phyloP scores from a whole-genome alignment of 2,113 vertebrate genomes.

The Poeciliopsis prolifica region DNA sequence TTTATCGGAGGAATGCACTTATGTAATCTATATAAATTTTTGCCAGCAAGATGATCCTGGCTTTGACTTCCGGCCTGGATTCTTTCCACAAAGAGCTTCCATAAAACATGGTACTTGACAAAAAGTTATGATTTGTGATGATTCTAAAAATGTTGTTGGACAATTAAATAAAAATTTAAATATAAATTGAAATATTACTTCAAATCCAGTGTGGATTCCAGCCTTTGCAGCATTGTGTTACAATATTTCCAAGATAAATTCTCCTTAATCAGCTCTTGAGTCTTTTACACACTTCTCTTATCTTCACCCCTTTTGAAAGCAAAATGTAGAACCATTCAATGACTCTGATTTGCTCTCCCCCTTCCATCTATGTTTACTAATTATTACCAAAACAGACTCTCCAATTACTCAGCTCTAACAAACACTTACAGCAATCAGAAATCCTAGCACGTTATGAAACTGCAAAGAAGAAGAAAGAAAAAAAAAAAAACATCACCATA shows the following conservation, averaged over 20 bases:
- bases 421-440: conserved; percentile 72
- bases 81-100: no score
- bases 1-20: no score
- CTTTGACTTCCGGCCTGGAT: no score
- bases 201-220: background rate
- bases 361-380: conserved; percentile 79
- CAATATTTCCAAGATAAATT: background rate
- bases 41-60: no score
- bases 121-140: no score
- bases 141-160: no score
- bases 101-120: no score
- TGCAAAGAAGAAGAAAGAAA: conserved; percentile 43
- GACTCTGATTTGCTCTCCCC: conserved; percentile 76
- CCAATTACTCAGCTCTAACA: conserved; percentile 75
- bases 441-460: conserved; percentile 78
- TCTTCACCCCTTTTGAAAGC: conserved; percentile 59
- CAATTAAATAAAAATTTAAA: no score
- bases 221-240: background rate
- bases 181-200: background rate
- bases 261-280: background rate
- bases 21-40: no score
- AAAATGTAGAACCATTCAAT: conserved; percentile 50
- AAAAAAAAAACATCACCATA: conserved; percentile 57
- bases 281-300: conserved; percentile 54
- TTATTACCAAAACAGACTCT: conserved; percentile 78